Base-by-base conservation (phyloP, 2,888 invertebrate genomes). In the Ormyrus thymus region DNA sequence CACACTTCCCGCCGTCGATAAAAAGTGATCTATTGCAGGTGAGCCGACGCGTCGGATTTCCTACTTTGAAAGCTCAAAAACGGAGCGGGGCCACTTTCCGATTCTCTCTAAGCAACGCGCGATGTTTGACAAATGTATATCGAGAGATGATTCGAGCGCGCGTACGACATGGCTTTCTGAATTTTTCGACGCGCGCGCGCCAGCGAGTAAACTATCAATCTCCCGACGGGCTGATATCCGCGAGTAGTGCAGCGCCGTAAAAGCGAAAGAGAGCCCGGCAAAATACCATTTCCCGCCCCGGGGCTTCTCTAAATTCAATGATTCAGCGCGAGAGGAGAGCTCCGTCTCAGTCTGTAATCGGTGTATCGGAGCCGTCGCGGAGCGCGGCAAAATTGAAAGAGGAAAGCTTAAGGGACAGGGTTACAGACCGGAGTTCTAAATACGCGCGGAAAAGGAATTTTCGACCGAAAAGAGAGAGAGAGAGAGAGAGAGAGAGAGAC, bases 281-380 rank as follows among this genome's bases (percentile, higher is more conserved):
- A 29, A 29, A 29, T 29, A 4, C 29, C 29, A 29, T 29, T 29
- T 29, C 29, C 29, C 29, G 2, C 9, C 56, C 65, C 51, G 51
- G 58, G 71, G 81, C 80, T 80, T 81, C 68, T 75, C 53, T 64
- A 81, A 82, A 83, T 82, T 82, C 82, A 80, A 82, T 76, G 80
- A 82, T 83, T 82, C 80, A 81, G 76, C 82, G 64, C 72, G 68
- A 58, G 56, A 48, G 46, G 48, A 46, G n/a, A 46, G n/a, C 11
- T 69, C 77, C 81, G 79, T 75, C 73, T 61, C 55, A 74, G 55
- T n/a, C 29, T 13, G 15, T 6, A 61, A 59, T 2, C 15, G n/a
- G n/a, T 8, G 71, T 1, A 10, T n/a, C 48, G 9, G 29, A 59
- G 11, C n/a, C 8, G n/a, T 7, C 64, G 48, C 48, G 15, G 4